Base-by-base conservation (phyloP, 2,888 invertebrate species). In the Physocephala rufipes region DNA sequence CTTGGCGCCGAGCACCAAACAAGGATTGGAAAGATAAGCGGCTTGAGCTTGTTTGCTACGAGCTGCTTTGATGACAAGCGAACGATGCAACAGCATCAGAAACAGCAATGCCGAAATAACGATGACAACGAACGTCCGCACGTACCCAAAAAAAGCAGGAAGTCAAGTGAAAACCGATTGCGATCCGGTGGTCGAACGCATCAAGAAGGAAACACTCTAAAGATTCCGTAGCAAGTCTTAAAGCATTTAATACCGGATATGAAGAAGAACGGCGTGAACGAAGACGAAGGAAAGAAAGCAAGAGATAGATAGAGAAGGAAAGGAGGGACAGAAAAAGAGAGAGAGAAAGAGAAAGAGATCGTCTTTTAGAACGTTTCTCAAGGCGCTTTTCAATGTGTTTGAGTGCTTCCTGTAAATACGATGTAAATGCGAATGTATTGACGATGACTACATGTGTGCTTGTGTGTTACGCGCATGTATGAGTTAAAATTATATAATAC, bases 11-110 rank as follows among this genome's bases (percentile, higher is more conserved):
- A 65, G 65, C 65, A 61, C 62, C 24, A 66, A 66, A 53, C 66
- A 66, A 55, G 66, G 66, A 55, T 66, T 66, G 66, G 66, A 66
- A 66, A 66, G 66, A 66, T 66, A 66, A 66, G 66, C 66, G 55
- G 66, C 66, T 66, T 66, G 66, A 15, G 36, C 43, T 53, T 66
- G 66, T 53, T 63, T 63, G 63, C 47, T 9, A 36, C n/a, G n/a
- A n/a, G 36, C 36, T 36, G 2, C 26, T 63, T 47, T 15, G 7
- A 63, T 30, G n/a, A n/a, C n/a, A 59, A 59, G 4, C 3, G 26
- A n/a, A n/a, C 15, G 36, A 64, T 55, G 7, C 61, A 53, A 30
- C 63, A 62, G 19, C 49, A 26, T 36, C 69, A 45, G 26, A 16
- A 63, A 45, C 53, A 30, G 30, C 62, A 62, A 49, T 71, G 67